These are phyloP conservation scores for Brachyhypopomus occidentalis DNA, from an alignment of 2,113 vertebrate genomes.

Conservation along the genomic window DNA sequence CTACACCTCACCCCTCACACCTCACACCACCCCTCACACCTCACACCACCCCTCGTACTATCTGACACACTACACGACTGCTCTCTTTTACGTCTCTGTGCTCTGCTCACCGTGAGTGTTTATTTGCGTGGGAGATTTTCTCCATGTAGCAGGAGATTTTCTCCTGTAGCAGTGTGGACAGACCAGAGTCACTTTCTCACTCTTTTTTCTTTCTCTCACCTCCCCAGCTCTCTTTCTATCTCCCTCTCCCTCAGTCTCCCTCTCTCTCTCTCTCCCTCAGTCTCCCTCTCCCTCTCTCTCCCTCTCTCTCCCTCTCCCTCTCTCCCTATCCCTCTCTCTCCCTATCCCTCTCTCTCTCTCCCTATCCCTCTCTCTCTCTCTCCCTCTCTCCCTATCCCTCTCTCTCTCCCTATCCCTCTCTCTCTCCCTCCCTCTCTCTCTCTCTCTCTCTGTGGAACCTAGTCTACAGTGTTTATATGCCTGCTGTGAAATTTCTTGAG, in stretches of 20 bases:
- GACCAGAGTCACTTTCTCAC: conserved; percentile 40
- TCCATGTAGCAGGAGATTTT: no score
- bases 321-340: no score
- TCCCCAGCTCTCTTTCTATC: no score
- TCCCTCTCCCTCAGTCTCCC: no score
- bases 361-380: conserved; percentile 35
- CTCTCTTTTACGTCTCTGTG: conserved; percentile 22
- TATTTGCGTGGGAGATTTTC: conserved; percentile 51
- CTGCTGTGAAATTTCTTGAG: conserved; percentile 52
- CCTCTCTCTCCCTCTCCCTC: conserved; percentile 37
- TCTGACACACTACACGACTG: conserved; percentile 17
- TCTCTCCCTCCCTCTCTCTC: conserved; percentile 27
- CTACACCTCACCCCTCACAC: no score
- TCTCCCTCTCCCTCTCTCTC: conserved; percentile 28
- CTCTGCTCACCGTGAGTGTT: conserved; percentile 31
- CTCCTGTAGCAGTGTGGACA: conserved; percentile 34
- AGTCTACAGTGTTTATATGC: conserved; percentile 33
- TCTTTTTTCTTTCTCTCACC: conserved; percentile 18
- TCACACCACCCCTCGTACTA: not conserved
- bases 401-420: conserved; percentile 6
- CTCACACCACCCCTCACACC: no score
- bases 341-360: conserved; percentile 26
- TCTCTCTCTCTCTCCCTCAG: conserved; percentile 12
- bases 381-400: not conserved
- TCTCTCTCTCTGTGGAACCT: conserved; percentile 35